Evolutionary conservation across 2,888 invertebrate genomes (phyloP).

Genomic region (Leucoptera coffeella): DNA sequence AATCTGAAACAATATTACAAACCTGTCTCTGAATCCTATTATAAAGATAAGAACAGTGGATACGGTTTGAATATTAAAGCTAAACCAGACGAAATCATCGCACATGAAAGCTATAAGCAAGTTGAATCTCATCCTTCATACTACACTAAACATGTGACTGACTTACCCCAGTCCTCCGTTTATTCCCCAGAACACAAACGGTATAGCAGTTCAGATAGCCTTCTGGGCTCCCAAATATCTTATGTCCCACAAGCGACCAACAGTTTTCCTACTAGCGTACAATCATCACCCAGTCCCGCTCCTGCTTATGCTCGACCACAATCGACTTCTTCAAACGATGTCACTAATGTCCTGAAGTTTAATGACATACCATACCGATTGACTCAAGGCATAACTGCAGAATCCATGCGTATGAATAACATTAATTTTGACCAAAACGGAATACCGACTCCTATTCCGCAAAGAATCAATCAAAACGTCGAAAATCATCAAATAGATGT

Average conservation of each 20-base stretch:
- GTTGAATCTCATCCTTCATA: slow-evolving; percentile 16
- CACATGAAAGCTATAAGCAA: slow-evolving; percentile 16
- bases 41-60: slow-evolving; percentile 34
- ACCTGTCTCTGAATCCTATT: slow-evolving; percentile 28
- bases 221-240: no score
- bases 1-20: slow-evolving; percentile 22
- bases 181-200: slow-evolving; percentile 12
- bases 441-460: slow-evolving; percentile 25
- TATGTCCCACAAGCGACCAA: slow-evolving; percentile 16
- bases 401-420: slow-evolving; percentile 19
- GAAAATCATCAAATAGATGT: slow-evolving; percentile 37
- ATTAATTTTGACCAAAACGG: slow-evolving; percentile 23
- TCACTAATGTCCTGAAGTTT: slow-evolving; percentile 24
- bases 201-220: slow-evolving; percentile 14
- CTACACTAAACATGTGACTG: slow-evolving; percentile 17
- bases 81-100: slow-evolving; percentile 20
- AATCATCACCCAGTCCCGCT: slow-evolving; percentile 16
- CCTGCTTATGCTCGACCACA: slow-evolving; percentile 13
- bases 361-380: slow-evolving; percentile 33
- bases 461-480: slow-evolving; percentile 37
- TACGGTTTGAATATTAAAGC: slow-evolving; percentile 29
- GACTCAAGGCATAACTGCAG: slow-evolving; percentile 20
- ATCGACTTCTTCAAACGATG: slow-evolving; percentile 17
- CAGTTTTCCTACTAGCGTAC: slow-evolving; percentile 19
- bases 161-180: slow-evolving; percentile 16